Evolutionary conservation across 2,888 invertebrate species (phyloP).

Genomic region (Zygogramma bicolorata): DNA sequence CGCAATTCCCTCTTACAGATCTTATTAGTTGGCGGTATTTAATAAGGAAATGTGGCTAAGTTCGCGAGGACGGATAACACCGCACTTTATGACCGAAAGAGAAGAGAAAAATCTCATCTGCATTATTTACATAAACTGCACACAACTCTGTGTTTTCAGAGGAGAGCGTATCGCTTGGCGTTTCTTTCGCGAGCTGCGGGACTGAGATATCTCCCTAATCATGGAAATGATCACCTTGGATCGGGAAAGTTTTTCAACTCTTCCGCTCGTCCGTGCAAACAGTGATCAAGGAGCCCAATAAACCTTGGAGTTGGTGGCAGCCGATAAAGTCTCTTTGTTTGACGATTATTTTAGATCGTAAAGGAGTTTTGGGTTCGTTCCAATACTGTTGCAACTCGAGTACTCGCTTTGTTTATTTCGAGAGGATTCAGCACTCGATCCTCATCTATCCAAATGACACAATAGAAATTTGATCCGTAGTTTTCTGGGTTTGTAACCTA

Average conservation of each 20-base stretch:
- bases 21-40: conserved; percentile 66
- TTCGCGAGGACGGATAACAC: conserved; percentile 64
- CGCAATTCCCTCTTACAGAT: conserved; percentile 57
- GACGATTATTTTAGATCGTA: not conserved
- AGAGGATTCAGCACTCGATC: not conserved
- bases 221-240: conserved; percentile 66
- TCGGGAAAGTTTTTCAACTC: conserved; percentile 64
- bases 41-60: conserved; percentile 67
- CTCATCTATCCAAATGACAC: not conserved
- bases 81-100: conserved; percentile 63
- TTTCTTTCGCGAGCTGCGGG: conserved; percentile 57
- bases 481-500: no score
- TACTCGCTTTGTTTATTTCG: not conserved
- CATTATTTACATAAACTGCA: conserved; percentile 69
- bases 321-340: not conserved
- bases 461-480: no score
- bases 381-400: not conserved
- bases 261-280: conserved; percentile 52
- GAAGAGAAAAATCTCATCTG: conserved; percentile 67
- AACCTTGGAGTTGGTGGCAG: not conserved
- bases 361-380: not conserved
- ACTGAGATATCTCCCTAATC: conserved; percentile 66
- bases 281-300: conserved; percentile 54
- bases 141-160: conserved; percentile 54
- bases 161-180: conserved; percentile 46